Percentiles rank a stretch among this genome's conserved stretches.
These are phyloP conservation scores for Drosophila murphyi DNA, from an alignment of 1,140 invertebrate species.

Conservation along the genomic window DNA sequence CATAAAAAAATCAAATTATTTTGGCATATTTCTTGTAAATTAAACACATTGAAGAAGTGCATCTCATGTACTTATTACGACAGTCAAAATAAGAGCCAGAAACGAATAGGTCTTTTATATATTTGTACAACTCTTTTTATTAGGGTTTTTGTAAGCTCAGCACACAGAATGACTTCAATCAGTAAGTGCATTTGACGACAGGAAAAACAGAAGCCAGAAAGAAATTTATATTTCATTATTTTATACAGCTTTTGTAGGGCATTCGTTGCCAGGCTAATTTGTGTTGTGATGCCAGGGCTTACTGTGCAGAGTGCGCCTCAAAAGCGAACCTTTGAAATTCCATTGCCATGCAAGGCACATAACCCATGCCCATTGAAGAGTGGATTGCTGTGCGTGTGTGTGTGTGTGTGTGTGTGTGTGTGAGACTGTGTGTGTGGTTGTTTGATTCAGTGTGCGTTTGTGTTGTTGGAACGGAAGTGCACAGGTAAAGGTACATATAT, in stretches of 20 bases:
- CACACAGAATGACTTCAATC: too few relatives aligned
- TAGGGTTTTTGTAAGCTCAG: too few relatives aligned
- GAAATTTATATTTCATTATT: not conserved
- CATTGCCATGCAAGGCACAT: slow-evolving; percentile 49
- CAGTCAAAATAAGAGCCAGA: too few relatives aligned
- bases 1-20: too few relatives aligned
- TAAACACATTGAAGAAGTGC: too few relatives aligned
- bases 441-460: not conserved
- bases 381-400: not conserved
- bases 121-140: too few relatives aligned
- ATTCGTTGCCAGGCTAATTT: not conserved
- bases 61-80: too few relatives aligned
- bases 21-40: too few relatives aligned
- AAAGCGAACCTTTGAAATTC: slow-evolving; percentile 30
- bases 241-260: not conserved
- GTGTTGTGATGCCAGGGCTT: slow-evolving; percentile 6
- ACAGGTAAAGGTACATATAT: slow-evolving; percentile 24
- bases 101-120: too few relatives aligned
- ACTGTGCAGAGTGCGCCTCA: slow-evolving; percentile 36
- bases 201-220: not conserved
- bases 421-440: not conserved
- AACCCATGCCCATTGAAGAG: slow-evolving; percentile 20
- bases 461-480: slow-evolving; percentile 48
- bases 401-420: not conserved
- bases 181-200: not conserved